These are phyloP conservation scores for Norana najaformis DNA, from an alignment of 2,888 invertebrate species.

Conservation along the genomic window DNA sequence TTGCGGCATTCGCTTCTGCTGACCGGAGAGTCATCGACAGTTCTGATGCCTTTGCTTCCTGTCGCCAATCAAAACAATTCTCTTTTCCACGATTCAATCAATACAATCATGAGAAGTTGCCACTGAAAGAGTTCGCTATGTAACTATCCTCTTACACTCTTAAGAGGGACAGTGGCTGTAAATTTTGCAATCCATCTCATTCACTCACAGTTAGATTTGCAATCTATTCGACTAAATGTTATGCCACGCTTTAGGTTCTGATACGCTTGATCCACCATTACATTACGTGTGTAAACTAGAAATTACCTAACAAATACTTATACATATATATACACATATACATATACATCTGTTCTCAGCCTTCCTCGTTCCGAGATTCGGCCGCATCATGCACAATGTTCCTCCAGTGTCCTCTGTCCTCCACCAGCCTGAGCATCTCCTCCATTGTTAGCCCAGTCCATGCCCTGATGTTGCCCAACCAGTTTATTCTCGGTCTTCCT, in stretches of 20 bases:
- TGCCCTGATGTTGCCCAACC: too few species aligned
- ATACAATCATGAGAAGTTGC: conserved; percentile 2
- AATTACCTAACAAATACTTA: neutral
- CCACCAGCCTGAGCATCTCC: too few species aligned
- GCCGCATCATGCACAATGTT: too few species aligned
- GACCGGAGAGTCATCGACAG: neutral
- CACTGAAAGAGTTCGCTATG: neutral
- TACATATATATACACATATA: neutral
- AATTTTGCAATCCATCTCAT: too few species aligned
- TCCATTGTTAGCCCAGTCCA: too few species aligned
- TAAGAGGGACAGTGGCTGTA: neutral
- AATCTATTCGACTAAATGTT: neutral
- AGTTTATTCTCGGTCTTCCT: too few species aligned
- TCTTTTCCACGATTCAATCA: neutral
- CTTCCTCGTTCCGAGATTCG: too few species aligned
- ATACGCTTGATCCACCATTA: neutral
- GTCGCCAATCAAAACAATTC: neutral
- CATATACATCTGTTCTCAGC: too few species aligned
- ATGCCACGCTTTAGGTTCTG: neutral
- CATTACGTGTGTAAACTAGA: neutral
- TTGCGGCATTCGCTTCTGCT: neutral
- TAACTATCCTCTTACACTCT: neutral
- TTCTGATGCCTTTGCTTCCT: neutral
- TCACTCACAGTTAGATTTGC: too few species aligned
- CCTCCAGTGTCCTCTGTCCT: too few species aligned